Evolutionary conservation across 2,797 vertebrate genomes (phyloP), one percentile per base, ranked within the genome.

Genomic region (Pseudocheirus occidentalis): DNA sequence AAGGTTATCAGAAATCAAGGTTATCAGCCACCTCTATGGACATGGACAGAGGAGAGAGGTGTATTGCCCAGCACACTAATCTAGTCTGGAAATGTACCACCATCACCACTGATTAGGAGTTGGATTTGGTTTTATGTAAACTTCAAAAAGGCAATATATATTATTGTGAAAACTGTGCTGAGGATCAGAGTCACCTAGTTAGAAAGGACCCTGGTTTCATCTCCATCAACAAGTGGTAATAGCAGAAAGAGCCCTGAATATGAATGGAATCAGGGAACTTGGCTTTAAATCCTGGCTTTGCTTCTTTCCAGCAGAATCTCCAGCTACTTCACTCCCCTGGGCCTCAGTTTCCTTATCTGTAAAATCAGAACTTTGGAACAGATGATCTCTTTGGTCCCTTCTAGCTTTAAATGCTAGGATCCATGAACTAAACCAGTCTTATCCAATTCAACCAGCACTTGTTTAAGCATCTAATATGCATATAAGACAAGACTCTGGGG

Each of bases 81-180:
- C 87, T 40, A 1, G 59, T 91, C 54, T 92, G 57, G 87, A 89
- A 91, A 89, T 31, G 73, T 81, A 28, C 27, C 11, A 4, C 2
- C 57, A 5, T 50, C 87, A 16, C 24, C 18, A 90, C 3, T 14
- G n/a, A 34, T 9, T 18, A 54, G 40, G 7, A 92, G 66, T 18
- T 89, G 5, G 34, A 91, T 94, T 91, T 93, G 55, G 89, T 59
- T 92, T 46, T 95, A 50, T 89, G 13, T 21, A 57, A 55, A 94
- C 54, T 73, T 89, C 46, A 62, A 50, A 55, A 55, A 31, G 29
- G 40, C 24, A 14, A 53, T 87, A 4, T 87, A n/a, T 50, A 34
- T 56, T 27, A 91, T n/a, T 16, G n/a, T 54, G 90, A 55, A 55
- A 59, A 46, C 52, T 59, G 11, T 14, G 57, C 24, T 34, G 91